phyloP scores from a whole-genome alignment of 2,888 invertebrate genomes.

The Gymnocheta viridis region DNA sequence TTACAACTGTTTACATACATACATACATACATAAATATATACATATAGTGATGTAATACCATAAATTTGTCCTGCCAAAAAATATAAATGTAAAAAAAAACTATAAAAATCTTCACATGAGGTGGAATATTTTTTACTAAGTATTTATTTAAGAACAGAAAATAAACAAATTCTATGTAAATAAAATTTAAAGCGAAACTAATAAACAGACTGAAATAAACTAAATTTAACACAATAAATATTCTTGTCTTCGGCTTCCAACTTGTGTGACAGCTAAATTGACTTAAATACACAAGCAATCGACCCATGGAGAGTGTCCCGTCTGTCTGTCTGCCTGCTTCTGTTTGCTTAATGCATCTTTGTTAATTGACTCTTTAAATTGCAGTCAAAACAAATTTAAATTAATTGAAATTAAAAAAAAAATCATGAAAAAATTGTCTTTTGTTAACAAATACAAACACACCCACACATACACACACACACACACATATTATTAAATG shows the following conservation, averaged over 20 bases:
- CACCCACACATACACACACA: neutral
- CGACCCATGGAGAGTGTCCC: slow-evolving; percentile 53
- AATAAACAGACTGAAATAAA: neutral
- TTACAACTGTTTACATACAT: too few relatives aligned
- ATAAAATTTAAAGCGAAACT: slow-evolving; percentile 23
- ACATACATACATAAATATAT: neutral
- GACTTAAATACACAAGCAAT: slow-evolving; percentile 11
- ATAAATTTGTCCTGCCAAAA: slow-evolving; percentile 4
- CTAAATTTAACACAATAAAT: slow-evolving; percentile 17
- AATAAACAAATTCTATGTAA: slow-evolving; percentile 1
- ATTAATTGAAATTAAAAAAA: slow-evolving; percentile 37
- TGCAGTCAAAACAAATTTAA: slow-evolving; percentile 59
- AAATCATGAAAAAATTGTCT: neutral
- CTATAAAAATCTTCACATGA: slow-evolving; percentile 55
- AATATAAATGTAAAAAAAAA: too few relatives aligned
- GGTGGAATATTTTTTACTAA: slow-evolving; percentile 14
- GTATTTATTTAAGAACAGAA: neutral
- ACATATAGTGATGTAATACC: slow-evolving; percentile 30
- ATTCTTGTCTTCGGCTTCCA: neutral
- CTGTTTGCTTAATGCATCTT: neutral
- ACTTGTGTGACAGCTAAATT: slow-evolving; percentile 22
- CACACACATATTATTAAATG: neutral
- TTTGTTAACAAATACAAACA: too few relatives aligned
- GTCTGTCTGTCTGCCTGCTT: neutral
- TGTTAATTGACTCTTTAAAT: slow-evolving; percentile 54